These are phyloP conservation scores for Rissa tridactyla DNA, from an alignment of 2,113 vertebrate species.

Conservation along the genomic window DNA sequence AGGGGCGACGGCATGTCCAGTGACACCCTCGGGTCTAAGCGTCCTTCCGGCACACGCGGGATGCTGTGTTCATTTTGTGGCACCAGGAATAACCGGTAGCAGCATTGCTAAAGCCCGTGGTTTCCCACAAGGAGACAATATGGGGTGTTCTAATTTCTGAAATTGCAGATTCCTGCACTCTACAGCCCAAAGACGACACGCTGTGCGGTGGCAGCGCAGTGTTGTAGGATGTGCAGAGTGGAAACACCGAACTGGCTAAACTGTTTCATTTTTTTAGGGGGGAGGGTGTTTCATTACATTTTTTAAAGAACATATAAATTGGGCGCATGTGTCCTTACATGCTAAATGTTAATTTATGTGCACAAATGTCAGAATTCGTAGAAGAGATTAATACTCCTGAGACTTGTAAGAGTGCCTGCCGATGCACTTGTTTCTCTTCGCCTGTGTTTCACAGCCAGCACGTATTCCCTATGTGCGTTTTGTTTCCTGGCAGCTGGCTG, in stretches of 20 bases:
- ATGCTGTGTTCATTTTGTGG: not conserved
- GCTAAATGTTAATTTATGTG: not conserved
- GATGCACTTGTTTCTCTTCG: not conserved
- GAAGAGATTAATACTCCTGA: not conserved
- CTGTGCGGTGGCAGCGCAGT: not conserved
- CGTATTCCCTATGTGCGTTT: not conserved
- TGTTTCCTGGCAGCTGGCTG: slow-evolving; percentile 40
- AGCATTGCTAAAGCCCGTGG: not conserved
- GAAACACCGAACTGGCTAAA: not conserved
- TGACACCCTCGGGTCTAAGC: rapidly evolving
- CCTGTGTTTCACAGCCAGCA: not conserved
- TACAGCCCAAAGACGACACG: rapidly evolving
- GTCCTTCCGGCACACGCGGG: not conserved
- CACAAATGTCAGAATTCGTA: not conserved
- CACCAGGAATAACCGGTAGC: not conserved
- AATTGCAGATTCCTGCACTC: not conserved
- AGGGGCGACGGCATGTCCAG: too few relatives aligned
- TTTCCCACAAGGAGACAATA: not conserved
- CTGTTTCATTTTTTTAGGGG: not conserved
- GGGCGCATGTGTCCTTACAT: not conserved
- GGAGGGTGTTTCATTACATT: not conserved
- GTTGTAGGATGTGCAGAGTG: not conserved
- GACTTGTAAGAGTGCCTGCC: not conserved
- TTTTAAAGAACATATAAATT: not conserved
- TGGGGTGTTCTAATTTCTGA: not conserved